Base-by-base conservation (phyloP, 2,888 invertebrate species). In the Ganaspis brasiliensis region DNA sequence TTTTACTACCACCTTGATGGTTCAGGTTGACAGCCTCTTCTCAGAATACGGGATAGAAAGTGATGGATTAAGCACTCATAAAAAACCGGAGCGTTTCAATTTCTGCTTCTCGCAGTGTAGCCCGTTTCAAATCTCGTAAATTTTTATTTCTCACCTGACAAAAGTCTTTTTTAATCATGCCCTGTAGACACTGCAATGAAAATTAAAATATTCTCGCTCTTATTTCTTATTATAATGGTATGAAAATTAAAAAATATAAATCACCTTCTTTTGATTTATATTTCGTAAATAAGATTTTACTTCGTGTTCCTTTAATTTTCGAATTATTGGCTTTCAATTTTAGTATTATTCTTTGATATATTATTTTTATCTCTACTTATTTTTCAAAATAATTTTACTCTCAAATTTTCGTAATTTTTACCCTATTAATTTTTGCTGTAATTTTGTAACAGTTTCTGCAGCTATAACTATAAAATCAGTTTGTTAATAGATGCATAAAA, bases 11-110 rank as follows among this genome's bases (percentile, higher is more conserved):
- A n/a, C 24, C n/a, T 21, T 24, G 63, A 63, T 45, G 40, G 21
- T 45, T 24, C 24, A 63, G 40, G 63, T 45, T 45, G 63, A 63
- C 63, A 63, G 63, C 40, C 24, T 45, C 63, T 63, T 63, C 63
- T 63, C 24, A 37, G 63, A 63, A 63, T 40, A 40, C 63, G 9
- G 40, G 40, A 63, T 63, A 40, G 63, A 45, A 63, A 63, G 40
- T 63, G 40, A 63, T 63, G 63, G 40, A 63, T 63, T 63, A 63
- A 45, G 63, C 63, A 45, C 40, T 63, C 63, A 63, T 63, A 45
- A 63, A 63, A 52, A 63, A 63, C 37, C 40, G 8, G 63, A 63
- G 40, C 40, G 63, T 63, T 63, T 63, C 40, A 63, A 63, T 63
- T 63, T 63, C 63, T 63, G 40, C 63, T 45, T 14, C 63, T 40